A percentile compares a stretch with the other conserved stretches of the same genome.
These are phyloP conservation scores for Dynastes hyllus DNA, from an alignment of 2,888 invertebrate species.

Conservation along the genomic window DNA sequence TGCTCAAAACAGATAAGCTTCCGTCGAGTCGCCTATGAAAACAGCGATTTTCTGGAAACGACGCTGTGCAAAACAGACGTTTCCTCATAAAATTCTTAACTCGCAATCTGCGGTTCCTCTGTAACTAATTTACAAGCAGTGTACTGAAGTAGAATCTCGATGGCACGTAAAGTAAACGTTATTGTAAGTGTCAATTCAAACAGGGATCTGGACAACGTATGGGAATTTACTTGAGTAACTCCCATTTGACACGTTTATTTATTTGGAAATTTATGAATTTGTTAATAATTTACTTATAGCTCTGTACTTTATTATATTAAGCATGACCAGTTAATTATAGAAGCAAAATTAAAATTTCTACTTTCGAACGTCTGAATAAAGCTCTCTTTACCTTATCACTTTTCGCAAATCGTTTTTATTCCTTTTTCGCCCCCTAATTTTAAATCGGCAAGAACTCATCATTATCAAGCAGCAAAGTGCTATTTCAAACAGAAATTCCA, in stretches of 20 bases:
- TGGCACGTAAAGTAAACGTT: neutral
- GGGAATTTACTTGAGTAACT: no score
- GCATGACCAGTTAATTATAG: no score
- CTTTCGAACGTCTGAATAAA: neutral
- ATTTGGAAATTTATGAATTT: no score
- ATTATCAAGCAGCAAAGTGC: no score
- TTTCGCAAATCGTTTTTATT: neutral
- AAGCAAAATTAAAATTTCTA: no score
- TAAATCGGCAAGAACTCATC: no score
- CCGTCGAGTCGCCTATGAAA: constrained; percentile 16
- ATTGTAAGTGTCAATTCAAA: constrained; percentile 6
- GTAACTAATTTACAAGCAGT: constrained; percentile 29
- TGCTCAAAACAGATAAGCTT: constrained; percentile 31
- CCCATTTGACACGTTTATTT: no score
- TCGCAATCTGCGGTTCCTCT: neutral
- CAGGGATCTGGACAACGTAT: neutral
- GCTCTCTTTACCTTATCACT: neutral
- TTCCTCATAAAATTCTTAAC: constrained; percentile 8
- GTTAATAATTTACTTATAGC: no score
- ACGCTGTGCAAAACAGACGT: constrained; percentile 29
- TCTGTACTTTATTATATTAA: no score
- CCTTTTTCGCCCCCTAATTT: no score
- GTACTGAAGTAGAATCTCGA: constrained; percentile 5
- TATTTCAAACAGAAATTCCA: no score
- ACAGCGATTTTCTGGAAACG: constrained; percentile 34